Evolutionary conservation across 1,140 invertebrate genomes (phyloP), one percentile per base, ranked within the genome.

Genomic region (Vanessa tameamea): DNA sequence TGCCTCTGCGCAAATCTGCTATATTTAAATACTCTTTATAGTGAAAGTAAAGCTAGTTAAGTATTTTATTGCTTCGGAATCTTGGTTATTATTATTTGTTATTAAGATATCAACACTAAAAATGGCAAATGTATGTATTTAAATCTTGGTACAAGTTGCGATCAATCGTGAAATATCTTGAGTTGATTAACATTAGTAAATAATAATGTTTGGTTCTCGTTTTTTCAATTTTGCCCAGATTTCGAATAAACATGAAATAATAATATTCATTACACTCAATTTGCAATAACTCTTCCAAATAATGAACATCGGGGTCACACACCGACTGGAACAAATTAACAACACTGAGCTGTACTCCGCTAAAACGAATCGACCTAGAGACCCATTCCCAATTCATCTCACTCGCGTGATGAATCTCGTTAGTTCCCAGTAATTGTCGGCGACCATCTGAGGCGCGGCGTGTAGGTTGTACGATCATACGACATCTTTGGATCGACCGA

Each of bases 361-460:
- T 64, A 64, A 43, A 47, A 15, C 61, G 43, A 47, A 14, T 47
- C 63, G 63, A 64, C 63, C 63, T 48, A n/a, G n/a, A 64, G 43
- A 64, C 63, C 63, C 47, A 26, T 23, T 48, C 63, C 63, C 63
- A 48, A 64, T 64, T 64, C 61, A 47, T 43, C 31, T 47, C 55
- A 14, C 43, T 70, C 26, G 57, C 57, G 57, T 63, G 57, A 63
- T 70, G 47, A 43, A 63, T 70, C 57, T 70, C 47, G 23, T 70
- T 70, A 59, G 43, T 26, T 43, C 55, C 20, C 47, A 26, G 43
- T 61, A 69, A 61, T 69, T 69, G 68, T 43, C 53, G 20, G 23
- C 20, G 51, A 6, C 31, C 53, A 31, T 69, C 57, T 69, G 66
- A 69, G 31, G n/a, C 51, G 53, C 53, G 4, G 53, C 64, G 13